phyloP scores from a whole-genome alignment of 1,140 invertebrate species.

The Cyphomyrmex costatus region DNA sequence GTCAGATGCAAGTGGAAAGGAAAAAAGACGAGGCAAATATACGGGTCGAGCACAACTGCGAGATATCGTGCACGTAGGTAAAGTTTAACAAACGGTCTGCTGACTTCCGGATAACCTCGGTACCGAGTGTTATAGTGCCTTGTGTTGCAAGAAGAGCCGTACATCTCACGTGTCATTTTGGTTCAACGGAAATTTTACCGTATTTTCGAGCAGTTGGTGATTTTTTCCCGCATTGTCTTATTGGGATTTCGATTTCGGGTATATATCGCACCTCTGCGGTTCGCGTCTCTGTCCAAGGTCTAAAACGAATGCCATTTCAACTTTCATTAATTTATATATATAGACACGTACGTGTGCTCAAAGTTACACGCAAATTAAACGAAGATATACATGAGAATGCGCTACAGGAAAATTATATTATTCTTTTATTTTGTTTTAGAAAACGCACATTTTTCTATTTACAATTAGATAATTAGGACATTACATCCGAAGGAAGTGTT shows the following conservation, averaged over 20 bases:
- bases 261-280: neutral
- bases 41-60: conserved; percentile 23
- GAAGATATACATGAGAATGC: neutral
- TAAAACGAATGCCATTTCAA: conserved; percentile 8
- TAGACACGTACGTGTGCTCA: neutral
- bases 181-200: conserved; percentile 34
- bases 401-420: neutral
- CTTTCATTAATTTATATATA: neutral
- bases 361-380: neutral
- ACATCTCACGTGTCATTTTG: neutral
- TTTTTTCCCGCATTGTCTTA: conserved; percentile 22
- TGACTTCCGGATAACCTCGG: conserved; percentile 47
- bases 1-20: neutral
- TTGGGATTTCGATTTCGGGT: neutral
- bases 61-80: conserved; percentile 37
- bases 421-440: neutral
- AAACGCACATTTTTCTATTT: neutral
- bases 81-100: conserved; percentile 50
- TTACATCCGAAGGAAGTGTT: neutral
- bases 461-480: neutral
- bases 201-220: conserved; percentile 30
- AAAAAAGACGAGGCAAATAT: neutral
- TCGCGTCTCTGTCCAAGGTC: neutral
- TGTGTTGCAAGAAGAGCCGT: conserved; percentile 15
- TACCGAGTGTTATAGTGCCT: neutral